Base-by-base conservation (phyloP, 2,888 invertebrate genomes). In the Dugesia japonica region DNA sequence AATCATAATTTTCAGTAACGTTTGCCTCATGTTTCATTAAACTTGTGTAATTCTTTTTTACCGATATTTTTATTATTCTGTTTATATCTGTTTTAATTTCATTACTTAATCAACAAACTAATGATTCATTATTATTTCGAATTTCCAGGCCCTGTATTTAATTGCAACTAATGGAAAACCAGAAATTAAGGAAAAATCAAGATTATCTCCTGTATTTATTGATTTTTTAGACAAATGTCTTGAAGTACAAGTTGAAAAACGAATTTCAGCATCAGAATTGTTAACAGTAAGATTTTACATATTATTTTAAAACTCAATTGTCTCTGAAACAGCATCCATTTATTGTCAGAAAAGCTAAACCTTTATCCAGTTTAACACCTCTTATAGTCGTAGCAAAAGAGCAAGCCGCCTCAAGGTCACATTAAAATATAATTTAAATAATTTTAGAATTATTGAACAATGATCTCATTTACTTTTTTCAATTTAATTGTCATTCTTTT, bases 101-200 rank as follows among this genome's bases (percentile, higher is more conserved):
- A n/a, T n/a, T n/a, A n/a, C n/a, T n/a, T n/a, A n/a, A n/a, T n/a
- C n/a, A n/a, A n/a, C n/a, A n/a, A n/a, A n/a, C n/a, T n/a, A n/a
- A n/a, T n/a, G n/a, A n/a, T n/a, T n/a, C n/a, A n/a, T n/a, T n/a
- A 13, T 38, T n/a, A 9, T 56, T 4, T 73, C 38, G 23, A 28
- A 73, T 31, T 26, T 76, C 17, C 26, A 77, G 75, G 77, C 95
- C 17, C 87, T 97, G 73, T 97, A 94, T 87, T 87, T 94, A 80
- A 97, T 97, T 79, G 94, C 95, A 0, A 92, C 94, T 0, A 92
- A 92, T 79, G 95, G 95, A 0, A 89, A 94, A 81, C 97, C 97
- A 0, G 89, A 90, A 81, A 90, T 97, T 79, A 90, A 91, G 26
- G 88, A 90, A 80, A 90, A 91, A 89, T 88, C 89, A 42, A 89